These are phyloP conservation scores for Amiota mariae DNA, from an alignment of 2,888 invertebrate genomes.

Conservation along the genomic window DNA sequence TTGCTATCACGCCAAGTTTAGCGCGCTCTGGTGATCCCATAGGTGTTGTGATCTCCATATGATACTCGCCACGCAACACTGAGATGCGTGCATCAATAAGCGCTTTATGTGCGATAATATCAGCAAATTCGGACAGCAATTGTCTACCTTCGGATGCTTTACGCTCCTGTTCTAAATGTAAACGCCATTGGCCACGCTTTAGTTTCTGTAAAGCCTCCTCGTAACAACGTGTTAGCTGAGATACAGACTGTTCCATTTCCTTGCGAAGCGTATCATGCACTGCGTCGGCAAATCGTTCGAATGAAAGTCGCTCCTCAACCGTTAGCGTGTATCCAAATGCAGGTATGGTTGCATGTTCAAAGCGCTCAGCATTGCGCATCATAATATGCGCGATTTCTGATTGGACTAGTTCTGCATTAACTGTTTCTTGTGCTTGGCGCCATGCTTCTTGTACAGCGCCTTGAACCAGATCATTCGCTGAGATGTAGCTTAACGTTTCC, in stretches of 20 bases:
- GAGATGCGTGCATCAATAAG: conserved; percentile 84
- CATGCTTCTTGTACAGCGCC: conserved; percentile 83
- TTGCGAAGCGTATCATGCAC: conserved; percentile 82
- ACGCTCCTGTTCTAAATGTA: conserved; percentile 74
- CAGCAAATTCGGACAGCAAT: conserved; percentile 80
- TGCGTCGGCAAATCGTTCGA: conserved; percentile 84
- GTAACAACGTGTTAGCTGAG: conserved; percentile 80
- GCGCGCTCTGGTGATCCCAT: conserved; percentile 1
- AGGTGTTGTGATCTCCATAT: conserved; percentile 21
- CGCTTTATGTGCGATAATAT: conserved; percentile 83
- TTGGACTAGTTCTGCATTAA: conserved; percentile 83
- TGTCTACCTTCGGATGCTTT: conserved; percentile 74
- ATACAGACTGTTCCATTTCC: conserved; percentile 82
- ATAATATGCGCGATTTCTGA: conserved; percentile 85
- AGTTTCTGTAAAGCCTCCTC: conserved; percentile 78
- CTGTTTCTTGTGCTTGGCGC: conserved; percentile 83
- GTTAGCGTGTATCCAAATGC: conserved; percentile 78
- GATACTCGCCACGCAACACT: conserved; percentile 76
- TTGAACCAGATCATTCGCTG: conserved; percentile 77
- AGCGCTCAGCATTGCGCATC: conserved; percentile 80
- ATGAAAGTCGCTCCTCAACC: conserved; percentile 80
- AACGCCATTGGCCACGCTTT: conserved; percentile 74
- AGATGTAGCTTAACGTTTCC: conserved; percentile 79
- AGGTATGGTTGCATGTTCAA: conserved; percentile 78
- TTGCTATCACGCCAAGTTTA: conserved; percentile 56